Evolutionary conservation across 1,140 invertebrate genomes (phyloP), one percentile per base, ranked within the genome.

Genomic region (Sarcophaga bullata): DNA sequence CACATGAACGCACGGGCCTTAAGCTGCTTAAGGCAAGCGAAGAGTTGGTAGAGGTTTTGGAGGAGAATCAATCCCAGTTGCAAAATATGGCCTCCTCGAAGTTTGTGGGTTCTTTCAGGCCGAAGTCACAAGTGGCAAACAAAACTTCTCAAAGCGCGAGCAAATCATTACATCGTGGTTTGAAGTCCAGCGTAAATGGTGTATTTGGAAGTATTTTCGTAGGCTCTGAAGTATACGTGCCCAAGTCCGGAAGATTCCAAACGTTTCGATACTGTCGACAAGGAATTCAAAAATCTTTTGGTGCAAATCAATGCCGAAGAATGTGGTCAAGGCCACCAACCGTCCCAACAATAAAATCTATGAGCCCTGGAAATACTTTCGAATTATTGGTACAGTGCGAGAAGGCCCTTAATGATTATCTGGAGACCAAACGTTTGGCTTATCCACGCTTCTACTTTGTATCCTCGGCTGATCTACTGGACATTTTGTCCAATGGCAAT

Each of bases 401-500:
- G 89, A 98, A 99, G 91, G 97, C 97, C 2, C 91, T 99, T 37
- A 96, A 97, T 46, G 95, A 98, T 91, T 99, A 98, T 90, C 91
- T 99, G 82, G 97, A 99, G 90, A 98, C 97, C 0, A 99, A 99
- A 89, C 92, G 97, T 84, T 91, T 98, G 68, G 95, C 95, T 7
- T 98, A 98, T 91, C 97, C 98, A 54, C 91, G 96, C 50, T 99
- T 99, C 88, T 99, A 99, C 89, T 99, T 99, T 87, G 95, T 98
- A 4, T 98, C 97, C 0, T 95, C 96, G 0, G 95, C 96, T 6
- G 97, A 98, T 93, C 91, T 99, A 17, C 91, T 99, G 3, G 97
- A 99, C 90, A 98, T 99, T 87, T 91, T 99, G 80, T 98, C 97
- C 13, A 98, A 98, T 90, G 97, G 97, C 85, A 98, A 98, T 87